These are phyloP conservation scores for Megalops cyprinoides DNA, from an alignment of 2,797 vertebrate species.

Conservation along the genomic window DNA sequence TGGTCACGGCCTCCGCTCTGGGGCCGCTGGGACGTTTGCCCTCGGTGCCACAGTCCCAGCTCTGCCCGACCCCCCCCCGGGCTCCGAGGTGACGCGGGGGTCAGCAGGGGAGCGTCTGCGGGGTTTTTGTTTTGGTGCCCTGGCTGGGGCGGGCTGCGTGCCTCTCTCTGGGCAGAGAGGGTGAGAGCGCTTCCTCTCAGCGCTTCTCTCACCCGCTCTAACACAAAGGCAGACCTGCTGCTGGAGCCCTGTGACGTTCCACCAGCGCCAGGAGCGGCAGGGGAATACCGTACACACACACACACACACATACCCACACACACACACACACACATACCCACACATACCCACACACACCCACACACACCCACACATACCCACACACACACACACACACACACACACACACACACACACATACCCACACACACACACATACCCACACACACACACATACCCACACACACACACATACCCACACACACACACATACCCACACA, in stretches of 20 bases:
- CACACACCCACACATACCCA: not conserved
- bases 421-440: not conserved
- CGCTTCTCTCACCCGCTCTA: conserved; percentile 41
- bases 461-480: too few relatives aligned
- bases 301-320: not conserved
- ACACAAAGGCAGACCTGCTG: conserved; percentile 34
- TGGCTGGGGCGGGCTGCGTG: too few relatives aligned
- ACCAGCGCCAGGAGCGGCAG: too few relatives aligned
- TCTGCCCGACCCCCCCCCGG: not conserved
- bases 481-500: too few relatives aligned
- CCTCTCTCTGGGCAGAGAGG: not conserved
- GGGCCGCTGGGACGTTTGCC: too few relatives aligned
- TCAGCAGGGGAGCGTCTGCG: conserved; percentile 21
- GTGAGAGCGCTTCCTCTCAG: conserved; percentile 37
- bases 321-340: not conserved
- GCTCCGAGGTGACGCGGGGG: conserved; percentile 12
- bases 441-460: not conserved
- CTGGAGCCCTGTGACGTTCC: conserved; percentile 35
- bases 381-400: not conserved
- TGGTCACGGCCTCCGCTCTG: conserved; percentile 20
- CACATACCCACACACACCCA: not conserved
- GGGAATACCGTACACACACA: not conserved
- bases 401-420: not conserved
- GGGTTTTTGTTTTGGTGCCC: too few relatives aligned
- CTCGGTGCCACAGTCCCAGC: not conserved